Percentiles rank a stretch among this genome's conserved stretches.
Conservation (phyloP, 2,113 vertebrate genomes). For the Lepus timidus region DNA sequence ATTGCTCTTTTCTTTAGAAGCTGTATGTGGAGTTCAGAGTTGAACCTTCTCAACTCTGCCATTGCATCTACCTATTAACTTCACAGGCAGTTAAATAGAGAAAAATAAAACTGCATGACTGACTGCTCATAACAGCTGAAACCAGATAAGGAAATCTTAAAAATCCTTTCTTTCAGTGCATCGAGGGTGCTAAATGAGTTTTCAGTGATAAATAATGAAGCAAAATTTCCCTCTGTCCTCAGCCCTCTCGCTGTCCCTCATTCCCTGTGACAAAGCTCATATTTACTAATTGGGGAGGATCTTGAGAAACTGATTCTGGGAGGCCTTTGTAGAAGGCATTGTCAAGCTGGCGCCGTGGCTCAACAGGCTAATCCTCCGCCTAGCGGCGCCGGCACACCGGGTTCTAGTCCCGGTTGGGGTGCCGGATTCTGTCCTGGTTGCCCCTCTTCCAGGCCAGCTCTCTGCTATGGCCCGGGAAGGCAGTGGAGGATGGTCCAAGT, state of each 20-base stretch:
- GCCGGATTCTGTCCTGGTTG: no score
- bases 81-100: conserved; percentile 79
- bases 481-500: no score
- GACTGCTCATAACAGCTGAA: conserved; percentile 63
- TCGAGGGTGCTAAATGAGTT: conserved; percentile 44
- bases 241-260: background rate
- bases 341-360: no score
- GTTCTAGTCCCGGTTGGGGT: no score
- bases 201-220: conserved; percentile 57
- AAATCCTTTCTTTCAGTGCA: conserved; percentile 63
- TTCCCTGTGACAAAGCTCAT: background rate
- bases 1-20: conserved; percentile 79
- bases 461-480: no score
- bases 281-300: conserved; percentile 47
- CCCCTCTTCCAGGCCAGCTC: no score
- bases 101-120: conserved; percentile 60
- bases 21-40: conserved; percentile 78
- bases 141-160: conserved; percentile 56
- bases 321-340: conserved; percentile 13
- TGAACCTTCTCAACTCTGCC: conserved; percentile 60
- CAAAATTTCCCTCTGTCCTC: conserved; percentile 30
- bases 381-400: no score
- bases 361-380: no score
- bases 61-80: conserved; percentile 76
- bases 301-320: conserved; percentile 30